Percentiles rank a stretch among this genome's conserved stretches.
phyloP scores from a whole-genome alignment of 2,888 invertebrate species.

The Hydroisotoma schaefferi region DNA sequence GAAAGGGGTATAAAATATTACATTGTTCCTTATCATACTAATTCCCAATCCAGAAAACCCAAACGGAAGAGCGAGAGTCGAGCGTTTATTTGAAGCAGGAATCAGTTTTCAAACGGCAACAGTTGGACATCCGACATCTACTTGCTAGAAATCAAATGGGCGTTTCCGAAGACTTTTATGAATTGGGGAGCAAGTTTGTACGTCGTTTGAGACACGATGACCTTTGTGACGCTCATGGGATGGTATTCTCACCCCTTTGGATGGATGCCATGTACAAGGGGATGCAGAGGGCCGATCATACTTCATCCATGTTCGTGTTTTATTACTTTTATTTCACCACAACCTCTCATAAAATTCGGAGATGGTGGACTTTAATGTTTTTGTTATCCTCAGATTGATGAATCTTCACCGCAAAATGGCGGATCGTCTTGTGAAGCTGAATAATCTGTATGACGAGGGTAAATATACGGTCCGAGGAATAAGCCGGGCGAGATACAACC shows the following conservation, averaged over 20 bases:
- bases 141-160: conserved; percentile 36
- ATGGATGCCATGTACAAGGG: conserved; percentile 40
- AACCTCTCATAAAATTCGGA: not conserved
- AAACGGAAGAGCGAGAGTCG: conserved; percentile 28
- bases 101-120: conserved; percentile 42
- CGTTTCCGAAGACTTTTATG: conserved; percentile 39
- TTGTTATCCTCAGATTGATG: conserved; percentile 31
- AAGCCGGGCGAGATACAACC: conserved; percentile 37
- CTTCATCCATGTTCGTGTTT: conserved; percentile 35
- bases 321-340: not conserved
- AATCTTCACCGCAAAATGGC: conserved; percentile 43
- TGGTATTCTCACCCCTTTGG: conserved; percentile 44
- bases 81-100: conserved; percentile 39
- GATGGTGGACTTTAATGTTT: not conserved
- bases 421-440: conserved; percentile 32
- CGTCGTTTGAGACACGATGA: conserved; percentile 44
- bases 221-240: conserved; percentile 28
- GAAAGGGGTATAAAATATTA: not conserved
- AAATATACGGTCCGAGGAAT: conserved; percentile 25
- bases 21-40: not conserved
- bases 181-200: conserved; percentile 37
- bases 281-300: conserved; percentile 30
- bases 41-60: conserved; percentile 16
- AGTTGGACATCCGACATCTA: conserved; percentile 44
- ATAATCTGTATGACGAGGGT: conserved; percentile 27